phyloP scores from a whole-genome alignment of 2,797 vertebrate species.

The Gallinago stenura region DNA sequence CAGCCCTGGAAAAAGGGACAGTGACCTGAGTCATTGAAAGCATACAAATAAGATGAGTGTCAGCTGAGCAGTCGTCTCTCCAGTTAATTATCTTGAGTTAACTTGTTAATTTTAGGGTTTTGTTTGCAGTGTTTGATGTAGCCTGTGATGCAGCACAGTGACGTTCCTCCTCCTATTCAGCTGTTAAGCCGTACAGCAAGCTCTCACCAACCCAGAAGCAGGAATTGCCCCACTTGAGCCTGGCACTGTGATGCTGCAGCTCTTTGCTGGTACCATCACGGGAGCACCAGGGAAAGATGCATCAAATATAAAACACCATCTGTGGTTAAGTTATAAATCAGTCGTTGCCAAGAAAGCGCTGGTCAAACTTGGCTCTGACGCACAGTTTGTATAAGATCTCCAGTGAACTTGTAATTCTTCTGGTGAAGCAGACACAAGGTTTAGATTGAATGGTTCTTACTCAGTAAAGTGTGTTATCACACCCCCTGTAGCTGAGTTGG shows the following conservation, averaged over 20 bases:
- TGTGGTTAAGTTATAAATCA: not conserved
- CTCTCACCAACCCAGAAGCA: not conserved
- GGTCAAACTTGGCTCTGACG: not conserved
- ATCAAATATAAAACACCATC: too few species aligned
- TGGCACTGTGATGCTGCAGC: not conserved
- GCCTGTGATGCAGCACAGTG: not conserved
- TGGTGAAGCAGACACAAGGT: not conserved
- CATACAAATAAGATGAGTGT: not conserved
- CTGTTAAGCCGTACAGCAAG: not conserved
- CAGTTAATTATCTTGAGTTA: slow-evolving; percentile 9
- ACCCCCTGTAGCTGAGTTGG: not conserved
- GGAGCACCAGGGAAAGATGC: not conserved
- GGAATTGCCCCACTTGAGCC: not conserved
- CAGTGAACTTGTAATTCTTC: not conserved
- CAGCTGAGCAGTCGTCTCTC: not conserved
- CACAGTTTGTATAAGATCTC: not conserved
- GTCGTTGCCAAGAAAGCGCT: not conserved
- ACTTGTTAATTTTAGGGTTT: slow-evolving; percentile 20
- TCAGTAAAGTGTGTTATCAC: not conserved
- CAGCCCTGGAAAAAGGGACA: not conserved
- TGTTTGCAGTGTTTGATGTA: not conserved
- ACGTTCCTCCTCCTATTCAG: not conserved
- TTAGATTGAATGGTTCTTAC: not conserved
- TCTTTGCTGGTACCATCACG: not conserved
- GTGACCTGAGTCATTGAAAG: not conserved